These are phyloP conservation scores for Lytechinus pictus DNA, from an alignment of 35 echinoderm and acorn worm species.

Conservation along the genomic window DNA sequence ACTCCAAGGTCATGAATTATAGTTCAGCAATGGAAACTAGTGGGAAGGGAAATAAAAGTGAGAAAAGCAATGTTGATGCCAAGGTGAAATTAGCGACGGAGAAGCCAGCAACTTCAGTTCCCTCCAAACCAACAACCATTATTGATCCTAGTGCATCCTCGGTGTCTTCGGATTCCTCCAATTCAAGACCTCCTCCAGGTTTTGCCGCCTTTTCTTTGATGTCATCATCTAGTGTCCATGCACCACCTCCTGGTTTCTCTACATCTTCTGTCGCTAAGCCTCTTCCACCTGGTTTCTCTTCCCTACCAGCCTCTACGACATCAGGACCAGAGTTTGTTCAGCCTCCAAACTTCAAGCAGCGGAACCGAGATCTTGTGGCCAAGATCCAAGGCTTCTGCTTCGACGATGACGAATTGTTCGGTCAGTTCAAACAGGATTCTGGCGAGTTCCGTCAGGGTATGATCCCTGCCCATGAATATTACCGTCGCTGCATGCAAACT, in stretches of 20 bases:
- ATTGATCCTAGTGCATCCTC: neutral
- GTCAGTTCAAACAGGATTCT: constrained; percentile 73
- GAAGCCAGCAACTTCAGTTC: neutral
- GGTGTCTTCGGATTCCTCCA: neutral
- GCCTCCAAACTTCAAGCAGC: constrained; percentile 70
- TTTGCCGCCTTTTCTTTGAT: constrained; percentile 35
- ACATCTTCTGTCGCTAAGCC: neutral
- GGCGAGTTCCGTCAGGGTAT: constrained; percentile 67
- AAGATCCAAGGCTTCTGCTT: constrained; percentile 69
- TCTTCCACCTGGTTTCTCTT: constrained; percentile 76
- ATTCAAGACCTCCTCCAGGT: constrained; percentile 66
- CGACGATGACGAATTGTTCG: constrained; percentile 65
- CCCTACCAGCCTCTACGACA: neutral
- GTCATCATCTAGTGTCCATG: neutral
- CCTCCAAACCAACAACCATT: neutral
- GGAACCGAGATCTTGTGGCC: constrained; percentile 69
- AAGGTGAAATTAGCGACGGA: neutral
- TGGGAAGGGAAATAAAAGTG: neutral
- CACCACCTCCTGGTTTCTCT: constrained; percentile 8
- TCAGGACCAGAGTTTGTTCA: constrained; percentile 55
- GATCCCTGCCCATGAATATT: constrained; percentile 70
- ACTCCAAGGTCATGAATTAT: neutral
- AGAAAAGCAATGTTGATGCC: neutral
- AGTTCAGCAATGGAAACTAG: neutral
- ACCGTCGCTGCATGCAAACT: constrained; percentile 59